Percentiles rank a stretch among this genome's conserved stretches.
phyloP scores from a whole-genome alignment of 64 coral and sea anemone genomes.

The Dendronephthya gigantea region DNA sequence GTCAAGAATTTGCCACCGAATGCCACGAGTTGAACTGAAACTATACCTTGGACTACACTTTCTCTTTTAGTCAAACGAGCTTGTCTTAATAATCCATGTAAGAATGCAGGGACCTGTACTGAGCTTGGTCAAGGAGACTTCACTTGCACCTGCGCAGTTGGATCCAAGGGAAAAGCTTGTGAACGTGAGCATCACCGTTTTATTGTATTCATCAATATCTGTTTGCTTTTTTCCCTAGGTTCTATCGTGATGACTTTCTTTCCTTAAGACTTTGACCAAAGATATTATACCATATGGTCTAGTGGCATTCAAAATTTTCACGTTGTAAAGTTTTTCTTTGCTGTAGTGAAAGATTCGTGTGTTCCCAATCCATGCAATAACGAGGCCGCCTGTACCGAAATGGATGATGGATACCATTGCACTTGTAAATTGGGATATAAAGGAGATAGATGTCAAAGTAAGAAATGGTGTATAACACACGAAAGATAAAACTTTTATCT shows the following conservation, averaged over 20 bases:
- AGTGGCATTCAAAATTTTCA: not conserved
- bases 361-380: not conserved
- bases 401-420: constrained; percentile 4
- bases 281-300: not conserved
- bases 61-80: not conserved
- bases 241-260: too few species aligned
- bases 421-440: not conserved
- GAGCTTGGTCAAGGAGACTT: not conserved
- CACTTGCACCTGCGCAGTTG: not conserved
- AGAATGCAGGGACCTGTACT: not conserved
- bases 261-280: not conserved
- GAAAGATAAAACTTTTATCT: too few species aligned
- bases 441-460: not conserved
- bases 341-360: not conserved
- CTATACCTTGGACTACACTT: not conserved
- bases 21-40: too few species aligned
- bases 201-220: too few species aligned
- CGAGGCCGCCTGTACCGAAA: not conserved
- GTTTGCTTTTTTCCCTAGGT: too few species aligned
- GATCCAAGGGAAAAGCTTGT: not conserved
- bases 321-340: too few species aligned
- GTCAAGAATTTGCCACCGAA: too few species aligned
- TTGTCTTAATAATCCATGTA: not conserved
- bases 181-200: not conserved
- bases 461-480: not conserved